Base-by-base conservation (phyloP, 2,888 invertebrate genomes). In the Beris chalybata region DNA sequence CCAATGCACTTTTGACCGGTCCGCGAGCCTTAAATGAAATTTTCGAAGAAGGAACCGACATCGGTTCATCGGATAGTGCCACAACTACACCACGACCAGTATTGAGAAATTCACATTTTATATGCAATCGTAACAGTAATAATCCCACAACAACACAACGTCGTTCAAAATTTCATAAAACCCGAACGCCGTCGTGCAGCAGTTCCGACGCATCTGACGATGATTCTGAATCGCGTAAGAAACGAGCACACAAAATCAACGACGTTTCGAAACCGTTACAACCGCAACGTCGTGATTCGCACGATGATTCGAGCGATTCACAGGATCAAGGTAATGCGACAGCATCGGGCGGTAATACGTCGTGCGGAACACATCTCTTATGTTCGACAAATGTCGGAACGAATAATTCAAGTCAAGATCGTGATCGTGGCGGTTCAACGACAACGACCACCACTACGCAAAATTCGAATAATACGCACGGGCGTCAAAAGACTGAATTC, bases 201-300 rank as follows among this genome's bases (percentile, higher is more conserved):
- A 95, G 95, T 61, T 95, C 95, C 0, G 96, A 97, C 79, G 92
- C 96, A 5, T 95, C 95, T 68, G 95, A 95, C 78, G 89, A 89
- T 73, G 92, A 92, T 76, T 91, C 91, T 61, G 93, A 93, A 76
- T 86, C 87, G 52, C 86, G 91, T 70, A 93, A 93, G 77, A 92
- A 93, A 76, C 85, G 92, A 64, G 89, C 89, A 12, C 89, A 91
- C 70, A 89, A 89, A 76, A 83, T 91, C 65, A 81, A 82, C 64
- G 84, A 83, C 47, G 84, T 86, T 30, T 85, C 88, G 50, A 83
- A 82, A 5, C 87, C 88, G 72, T 85, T 89, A 47, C 81, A 88
- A 66, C 82, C 84, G 69, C 82, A 82, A 67, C 83, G 92, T 22
- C 84, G 92, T 9, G 92, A 93, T 76, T 91, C 91, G 53, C 89